These are phyloP conservation scores for Nipponacmea schrenckii DNA, from an alignment of 2,888 invertebrate genomes.

Conservation along the genomic window DNA sequence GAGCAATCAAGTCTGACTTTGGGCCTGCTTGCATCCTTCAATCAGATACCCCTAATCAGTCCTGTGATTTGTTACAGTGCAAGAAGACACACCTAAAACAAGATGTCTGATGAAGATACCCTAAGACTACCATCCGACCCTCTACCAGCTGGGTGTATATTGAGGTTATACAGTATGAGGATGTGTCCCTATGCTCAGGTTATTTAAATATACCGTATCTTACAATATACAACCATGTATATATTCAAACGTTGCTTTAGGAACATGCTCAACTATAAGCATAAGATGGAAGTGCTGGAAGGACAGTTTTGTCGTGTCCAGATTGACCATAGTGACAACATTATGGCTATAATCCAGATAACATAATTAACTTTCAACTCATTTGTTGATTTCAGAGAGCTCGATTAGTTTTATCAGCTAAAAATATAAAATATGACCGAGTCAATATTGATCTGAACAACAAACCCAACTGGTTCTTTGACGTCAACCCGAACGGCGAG, in stretches of 20 bases:
- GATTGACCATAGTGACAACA: too few relatives aligned
- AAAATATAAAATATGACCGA: conserved; percentile 56
- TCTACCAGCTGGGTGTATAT: conserved; percentile 16
- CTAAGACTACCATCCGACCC: conserved; percentile 22
- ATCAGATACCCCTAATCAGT: too few relatives aligned
- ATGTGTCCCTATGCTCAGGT: conserved; percentile 32
- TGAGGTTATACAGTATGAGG: conserved; percentile 29
- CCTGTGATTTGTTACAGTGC: too few relatives aligned
- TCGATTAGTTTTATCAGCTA: conserved; percentile 28
- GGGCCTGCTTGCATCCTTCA: too few relatives aligned
- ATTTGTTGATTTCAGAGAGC: conserved; percentile 25
- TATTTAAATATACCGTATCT: neutral
- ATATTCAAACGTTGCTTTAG: too few relatives aligned
- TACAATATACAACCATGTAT: too few relatives aligned
- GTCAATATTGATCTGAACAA: conserved; percentile 69
- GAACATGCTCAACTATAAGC: too few relatives aligned
- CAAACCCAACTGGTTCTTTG: conserved; percentile 70
- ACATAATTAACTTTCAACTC: neutral
- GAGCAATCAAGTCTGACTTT: too few relatives aligned
- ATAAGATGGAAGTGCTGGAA: too few relatives aligned
- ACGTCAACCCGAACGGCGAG: conserved; percentile 69
- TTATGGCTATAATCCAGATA: too few relatives aligned
- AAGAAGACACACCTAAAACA: too few relatives aligned
- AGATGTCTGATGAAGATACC: conserved; percentile 13
- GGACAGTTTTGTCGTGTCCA: too few relatives aligned